Evolutionary conservation across 2,888 invertebrate genomes (phyloP), one percentile per base, ranked within the genome.

Genomic region (Agrochola lota): DNA sequence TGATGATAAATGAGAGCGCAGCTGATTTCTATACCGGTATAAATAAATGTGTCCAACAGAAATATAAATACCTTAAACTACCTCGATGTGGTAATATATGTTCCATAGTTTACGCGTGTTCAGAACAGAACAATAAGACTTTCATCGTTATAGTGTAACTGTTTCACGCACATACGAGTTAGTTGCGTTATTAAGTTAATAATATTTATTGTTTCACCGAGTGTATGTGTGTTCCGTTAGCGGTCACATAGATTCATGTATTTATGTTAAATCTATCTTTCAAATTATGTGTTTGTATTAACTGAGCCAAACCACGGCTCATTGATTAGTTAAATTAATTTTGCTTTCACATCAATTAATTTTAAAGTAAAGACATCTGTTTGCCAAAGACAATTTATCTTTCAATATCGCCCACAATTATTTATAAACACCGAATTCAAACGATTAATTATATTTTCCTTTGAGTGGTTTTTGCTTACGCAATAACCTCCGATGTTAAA

Each of bases 261-360:
- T 70, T 62, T 69, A 60, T 71, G 68, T 74, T 77, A 62, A 66
- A 63, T 59, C 35, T 52, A 62, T 62, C 55, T 69, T 26, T 17
- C 12, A 57, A 74, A 57, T 49, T 26, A 77, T 52, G 76, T 83
- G 71, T 84, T 76, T 71, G 55, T 64, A 17, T 71, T 59, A 55
- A 30, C 23, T 23, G 62, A 59, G 23, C 52, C 59, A 26, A 74
- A 66, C 52, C 69, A 7, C 40, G 26, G 67, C 40, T 69, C 74
- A 81, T 77, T 84, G 62, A 84, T 80, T 77, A 55, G 52, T 52
- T 55, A 26, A 69, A 80, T 77, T 74, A 74, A 72, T 84, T 77
- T 70, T 72, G 46, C 40, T 72, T 77, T 46, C 43, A 74, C 43
- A 70, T 83, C 30, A 69, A 75, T 73, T 69, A 72, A 78, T 75